These are phyloP conservation scores for Paratilapia polleni DNA, from an alignment of 2,113 vertebrate genomes.

Conservation along the genomic window DNA sequence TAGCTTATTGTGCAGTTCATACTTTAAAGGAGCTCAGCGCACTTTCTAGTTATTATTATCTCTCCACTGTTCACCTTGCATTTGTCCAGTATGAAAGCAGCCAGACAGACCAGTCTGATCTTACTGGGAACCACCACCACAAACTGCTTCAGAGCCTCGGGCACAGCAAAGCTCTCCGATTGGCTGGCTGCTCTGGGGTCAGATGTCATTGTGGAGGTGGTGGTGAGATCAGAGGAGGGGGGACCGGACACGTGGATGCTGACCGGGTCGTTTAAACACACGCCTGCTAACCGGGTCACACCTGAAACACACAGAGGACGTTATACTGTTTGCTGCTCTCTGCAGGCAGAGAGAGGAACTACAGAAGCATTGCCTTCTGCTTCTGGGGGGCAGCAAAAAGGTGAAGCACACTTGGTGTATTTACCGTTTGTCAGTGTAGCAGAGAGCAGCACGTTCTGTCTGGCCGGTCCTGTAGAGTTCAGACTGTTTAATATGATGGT, in stretches of 20 bases:
- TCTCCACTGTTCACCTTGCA: constrained; percentile 82
- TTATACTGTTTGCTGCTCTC: not conserved
- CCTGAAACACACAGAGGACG: constrained; percentile 70
- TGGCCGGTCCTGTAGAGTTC: constrained; percentile 77
- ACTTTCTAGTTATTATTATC: not conserved
- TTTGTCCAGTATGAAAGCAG: constrained; percentile 90
- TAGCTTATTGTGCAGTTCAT: not conserved
- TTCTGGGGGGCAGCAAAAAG: not conserved
- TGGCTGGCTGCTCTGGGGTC: constrained; percentile 4
- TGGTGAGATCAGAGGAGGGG: not conserved
- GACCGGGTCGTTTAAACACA: constrained; percentile 88
- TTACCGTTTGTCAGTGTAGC: constrained; percentile 90
- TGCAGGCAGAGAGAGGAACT: not conserved
- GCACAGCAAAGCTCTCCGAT: constrained; percentile 85
- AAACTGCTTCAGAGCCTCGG: constrained; percentile 86
- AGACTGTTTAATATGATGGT: constrained; percentile 89
- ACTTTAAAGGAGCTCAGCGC: not conserved
- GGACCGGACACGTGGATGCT: constrained; percentile 81
- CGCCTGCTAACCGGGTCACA: constrained; percentile 84
- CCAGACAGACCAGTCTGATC: constrained; percentile 89
- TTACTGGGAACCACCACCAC: constrained; percentile 93
- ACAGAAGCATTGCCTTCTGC: not conserved
- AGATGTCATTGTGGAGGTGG: fast-evolving
- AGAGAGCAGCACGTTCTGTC: constrained; percentile 93
- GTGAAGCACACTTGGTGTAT: no score